phyloP scores from a whole-genome alignment of 30 jellyfish, hydroid and myxozoan genomes.

The Turritopsis dohrnii region DNA sequence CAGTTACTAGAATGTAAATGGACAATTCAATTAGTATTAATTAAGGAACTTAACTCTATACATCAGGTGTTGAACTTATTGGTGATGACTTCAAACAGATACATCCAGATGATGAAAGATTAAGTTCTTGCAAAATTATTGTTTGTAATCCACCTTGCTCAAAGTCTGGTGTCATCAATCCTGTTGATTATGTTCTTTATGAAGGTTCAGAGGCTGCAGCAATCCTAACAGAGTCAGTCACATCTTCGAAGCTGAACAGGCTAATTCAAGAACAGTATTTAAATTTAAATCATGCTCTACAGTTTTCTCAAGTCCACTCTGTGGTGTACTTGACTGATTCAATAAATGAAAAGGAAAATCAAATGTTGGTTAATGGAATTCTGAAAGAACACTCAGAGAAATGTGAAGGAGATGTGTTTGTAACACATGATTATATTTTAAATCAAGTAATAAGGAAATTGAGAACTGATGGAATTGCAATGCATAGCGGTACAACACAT shows the following conservation, averaged over 20 bases:
- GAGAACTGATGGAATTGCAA: not conserved
- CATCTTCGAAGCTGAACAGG: slow-evolving; percentile 42
- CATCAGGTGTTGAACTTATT: slow-evolving; percentile 48
- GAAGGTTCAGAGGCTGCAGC: slow-evolving; percentile 58
- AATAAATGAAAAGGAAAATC: slow-evolving; percentile 45
- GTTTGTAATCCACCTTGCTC: slow-evolving; percentile 69
- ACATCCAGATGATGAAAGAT: slow-evolving; percentile 45
- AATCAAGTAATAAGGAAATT: not conserved
- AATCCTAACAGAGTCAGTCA: slow-evolving; percentile 33
- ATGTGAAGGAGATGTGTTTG: not conserved
- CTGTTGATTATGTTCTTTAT: slow-evolving; percentile 56
- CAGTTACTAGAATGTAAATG: not conserved
- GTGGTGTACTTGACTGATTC: slow-evolving; percentile 53
- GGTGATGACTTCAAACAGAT: slow-evolving; percentile 40
- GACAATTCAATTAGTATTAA: not conserved
- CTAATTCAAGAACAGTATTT: slow-evolving; percentile 36
- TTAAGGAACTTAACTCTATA: not conserved
- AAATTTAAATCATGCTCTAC: slow-evolving; percentile 44
- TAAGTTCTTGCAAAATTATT: slow-evolving; percentile 38
- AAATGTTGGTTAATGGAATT: slow-evolving; percentile 34
- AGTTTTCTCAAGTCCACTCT: slow-evolving; percentile 53
- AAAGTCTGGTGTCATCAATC: slow-evolving; percentile 61
- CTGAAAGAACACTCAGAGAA: slow-evolving; percentile 31
- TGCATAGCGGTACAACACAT: not conserved
- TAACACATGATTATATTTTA: not conserved